Evolutionary conservation across 2,113 vertebrate species (phyloP).

Genomic region (Lepidothrix coronata): DNA sequence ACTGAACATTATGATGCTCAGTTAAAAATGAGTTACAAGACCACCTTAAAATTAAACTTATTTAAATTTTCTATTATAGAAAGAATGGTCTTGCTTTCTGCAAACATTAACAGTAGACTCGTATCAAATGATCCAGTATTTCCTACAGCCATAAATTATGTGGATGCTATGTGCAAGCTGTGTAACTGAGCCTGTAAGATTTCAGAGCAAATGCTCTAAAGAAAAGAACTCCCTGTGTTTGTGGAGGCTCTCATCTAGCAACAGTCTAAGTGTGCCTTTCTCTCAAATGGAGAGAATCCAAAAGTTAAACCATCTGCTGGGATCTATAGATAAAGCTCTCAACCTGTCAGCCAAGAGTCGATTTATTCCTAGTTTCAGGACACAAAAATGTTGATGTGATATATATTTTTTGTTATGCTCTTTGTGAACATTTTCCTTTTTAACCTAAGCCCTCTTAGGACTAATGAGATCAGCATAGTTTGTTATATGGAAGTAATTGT

Average conservation of each 20-base stretch:
- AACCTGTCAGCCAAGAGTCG: not conserved
- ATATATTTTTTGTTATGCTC: not conserved
- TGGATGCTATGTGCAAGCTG: not conserved
- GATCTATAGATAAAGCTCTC: slow-evolving; percentile 3
- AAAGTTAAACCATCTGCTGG: not conserved
- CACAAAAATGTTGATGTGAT: not conserved
- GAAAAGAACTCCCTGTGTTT: not conserved
- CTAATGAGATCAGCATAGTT: not conserved
- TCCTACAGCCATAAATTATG: not conserved
- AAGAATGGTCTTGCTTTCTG: not conserved
- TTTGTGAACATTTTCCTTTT: not conserved
- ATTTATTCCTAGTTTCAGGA: slow-evolving; percentile 1
- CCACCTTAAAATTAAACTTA: not conserved
- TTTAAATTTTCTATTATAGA: not conserved
- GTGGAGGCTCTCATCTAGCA: not conserved
- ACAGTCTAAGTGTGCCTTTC: not conserved
- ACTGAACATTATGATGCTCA: not conserved
- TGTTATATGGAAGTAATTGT: not conserved
- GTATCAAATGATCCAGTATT: not conserved
- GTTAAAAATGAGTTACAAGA: not conserved
- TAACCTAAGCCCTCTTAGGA: not conserved
- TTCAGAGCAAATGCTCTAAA: not conserved
- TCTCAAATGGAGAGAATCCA: not conserved
- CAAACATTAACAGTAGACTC: not conserved
- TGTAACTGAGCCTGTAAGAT: not conserved